Evolutionary conservation across 2,888 invertebrate genomes (phyloP).

Genomic region (Mimumesa dahlbomi): DNA sequence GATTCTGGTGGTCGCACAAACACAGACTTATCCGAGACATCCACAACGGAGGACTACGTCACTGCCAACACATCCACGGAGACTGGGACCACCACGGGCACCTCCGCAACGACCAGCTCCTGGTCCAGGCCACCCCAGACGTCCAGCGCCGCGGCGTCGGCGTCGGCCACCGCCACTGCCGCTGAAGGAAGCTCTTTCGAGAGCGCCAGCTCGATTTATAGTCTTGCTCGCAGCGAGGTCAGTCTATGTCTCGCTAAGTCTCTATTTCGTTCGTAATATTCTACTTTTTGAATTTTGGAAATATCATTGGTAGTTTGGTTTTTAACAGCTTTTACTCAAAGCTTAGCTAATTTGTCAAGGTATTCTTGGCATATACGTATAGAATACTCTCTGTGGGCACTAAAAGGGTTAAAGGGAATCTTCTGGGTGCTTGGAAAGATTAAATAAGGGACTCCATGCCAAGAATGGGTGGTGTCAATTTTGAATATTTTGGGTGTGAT

Average conservation of each 20-base stretch:
- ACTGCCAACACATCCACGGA: slow-evolving; percentile 87
- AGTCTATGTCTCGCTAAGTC: slow-evolving; percentile 32
- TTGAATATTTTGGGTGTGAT: too few relatives aligned
- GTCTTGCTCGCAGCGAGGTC: slow-evolving; percentile 87
- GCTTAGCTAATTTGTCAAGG: too few relatives aligned
- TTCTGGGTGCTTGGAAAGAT: too few relatives aligned
- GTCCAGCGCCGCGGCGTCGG: slow-evolving; percentile 73
- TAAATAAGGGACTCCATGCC: too few relatives aligned
- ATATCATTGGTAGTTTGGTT: too few relatives aligned
- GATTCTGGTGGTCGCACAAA: slow-evolving; percentile 88
- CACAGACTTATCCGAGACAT: slow-evolving; percentile 92
- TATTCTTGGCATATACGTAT: too few relatives aligned
- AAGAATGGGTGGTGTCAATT: too few relatives aligned
- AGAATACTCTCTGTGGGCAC: too few relatives aligned
- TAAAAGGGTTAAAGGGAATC: too few relatives aligned
- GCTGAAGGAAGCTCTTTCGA: slow-evolving; percentile 92
- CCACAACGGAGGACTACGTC: slow-evolving; percentile 93
- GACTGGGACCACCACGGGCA: slow-evolving; percentile 81
- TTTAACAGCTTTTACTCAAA: too few relatives aligned
- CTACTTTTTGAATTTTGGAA: too few relatives aligned
- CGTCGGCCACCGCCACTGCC: slow-evolving; percentile 76
- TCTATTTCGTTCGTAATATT: too few relatives aligned
- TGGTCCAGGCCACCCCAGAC: slow-evolving; percentile 81
- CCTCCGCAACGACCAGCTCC: slow-evolving; percentile 79
- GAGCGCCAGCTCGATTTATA: slow-evolving; percentile 91